A percentile compares a stretch with the other conserved stretches of the same genome.
Evolutionary conservation across 2,113 vertebrate genomes (phyloP).

Genomic region (Tapirus terrestris): DNA sequence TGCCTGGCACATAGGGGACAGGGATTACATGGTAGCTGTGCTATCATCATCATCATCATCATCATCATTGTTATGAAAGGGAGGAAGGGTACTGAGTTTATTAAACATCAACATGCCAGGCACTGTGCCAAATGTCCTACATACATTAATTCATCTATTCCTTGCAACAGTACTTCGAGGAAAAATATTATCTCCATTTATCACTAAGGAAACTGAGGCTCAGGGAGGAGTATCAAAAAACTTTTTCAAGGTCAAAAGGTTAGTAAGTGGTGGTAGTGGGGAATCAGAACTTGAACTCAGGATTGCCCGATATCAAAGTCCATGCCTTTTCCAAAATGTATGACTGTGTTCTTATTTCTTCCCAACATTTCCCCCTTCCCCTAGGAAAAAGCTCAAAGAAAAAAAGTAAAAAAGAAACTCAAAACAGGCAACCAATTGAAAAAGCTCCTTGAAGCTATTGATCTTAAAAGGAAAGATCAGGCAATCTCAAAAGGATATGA

Average conservation of each 20-base stretch:
- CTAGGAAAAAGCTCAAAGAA: neutral
- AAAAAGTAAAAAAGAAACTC: neutral
- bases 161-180: neutral
- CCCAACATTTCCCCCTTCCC: neutral
- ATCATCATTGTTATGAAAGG: neutral
- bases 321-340: slow-evolving; percentile 3
- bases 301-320: neutral
- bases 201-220: neutral
- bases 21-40: neutral
- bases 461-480: slow-evolving; percentile 31
- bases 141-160: neutral
- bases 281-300: neutral
- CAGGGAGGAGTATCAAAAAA: neutral
- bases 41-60: neutral
- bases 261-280: neutral
- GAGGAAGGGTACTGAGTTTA: neutral
- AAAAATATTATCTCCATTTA: neutral
- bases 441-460: slow-evolving; percentile 20
- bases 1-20: neutral
- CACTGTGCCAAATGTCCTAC: neutral
- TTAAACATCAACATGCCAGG: neutral
- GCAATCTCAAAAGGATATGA: slow-evolving; percentile 19
- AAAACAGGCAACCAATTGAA: neutral
- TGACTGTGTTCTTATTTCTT: neutral
- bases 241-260: slow-evolving; percentile 10